Evolutionary conservation across 2,888 invertebrate species (phyloP).

Genomic region (Melanophora roralis): DNA sequence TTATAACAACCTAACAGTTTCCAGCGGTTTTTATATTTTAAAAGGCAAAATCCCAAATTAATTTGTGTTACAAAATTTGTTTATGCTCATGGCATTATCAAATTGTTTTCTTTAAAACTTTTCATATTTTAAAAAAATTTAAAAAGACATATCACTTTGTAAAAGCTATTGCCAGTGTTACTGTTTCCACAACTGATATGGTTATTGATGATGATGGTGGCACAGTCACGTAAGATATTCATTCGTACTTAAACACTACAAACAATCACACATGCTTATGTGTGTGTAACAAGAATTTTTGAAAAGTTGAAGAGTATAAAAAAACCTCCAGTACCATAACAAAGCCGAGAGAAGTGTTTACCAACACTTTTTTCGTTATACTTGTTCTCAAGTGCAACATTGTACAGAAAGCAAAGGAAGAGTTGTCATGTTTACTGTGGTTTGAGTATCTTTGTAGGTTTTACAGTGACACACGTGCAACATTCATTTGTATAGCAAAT

Average conservation of each 20-base stretch:
- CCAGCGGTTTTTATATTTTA: neutral
- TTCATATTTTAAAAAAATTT: slow-evolving; percentile 22
- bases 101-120: neutral
- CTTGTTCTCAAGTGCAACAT: neutral
- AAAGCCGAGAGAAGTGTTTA: slow-evolving; percentile 28
- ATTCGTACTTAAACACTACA: neutral
- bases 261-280: neutral
- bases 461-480: neutral
- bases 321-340: neutral
- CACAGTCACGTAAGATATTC: neutral
- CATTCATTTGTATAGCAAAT: neutral
- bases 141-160: slow-evolving; percentile 29
- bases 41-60: neutral
- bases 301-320: neutral
- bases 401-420: neutral
- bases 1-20: too few species aligned
- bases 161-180: neutral
- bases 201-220: slow-evolving; percentile 16
- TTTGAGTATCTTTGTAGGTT: neutral
- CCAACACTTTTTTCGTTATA: slow-evolving; percentile 26
- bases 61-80: neutral
- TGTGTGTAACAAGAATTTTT: neutral
- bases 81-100: neutral
- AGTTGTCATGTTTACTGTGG: slow-evolving; percentile 36
- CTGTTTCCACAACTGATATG: neutral